Conservation (phyloP, 2,888 invertebrate genomes). For the Drosophila subsilvestris region DNA sequence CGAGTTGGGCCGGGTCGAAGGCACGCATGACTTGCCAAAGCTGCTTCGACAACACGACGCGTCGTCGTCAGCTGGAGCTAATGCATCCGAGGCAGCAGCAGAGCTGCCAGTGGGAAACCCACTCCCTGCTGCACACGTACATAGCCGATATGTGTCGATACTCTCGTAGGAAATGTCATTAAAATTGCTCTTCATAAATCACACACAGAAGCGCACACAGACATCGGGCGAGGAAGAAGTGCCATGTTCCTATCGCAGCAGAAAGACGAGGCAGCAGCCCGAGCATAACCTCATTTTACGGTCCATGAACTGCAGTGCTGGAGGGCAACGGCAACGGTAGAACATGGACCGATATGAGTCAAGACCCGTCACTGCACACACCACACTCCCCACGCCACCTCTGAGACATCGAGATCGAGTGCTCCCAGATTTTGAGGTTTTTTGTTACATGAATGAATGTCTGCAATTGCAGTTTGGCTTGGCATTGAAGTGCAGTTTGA, state of each 20-base stretch:
- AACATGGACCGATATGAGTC: neutral
- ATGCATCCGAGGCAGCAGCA: slow-evolving; percentile 36
- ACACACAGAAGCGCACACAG: slow-evolving; percentile 48
- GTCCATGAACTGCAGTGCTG: slow-evolving; percentile 74
- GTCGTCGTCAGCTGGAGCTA: slow-evolving; percentile 35
- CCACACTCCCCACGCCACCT: neutral
- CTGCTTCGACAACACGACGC: neutral
- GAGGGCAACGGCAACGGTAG: neutral
- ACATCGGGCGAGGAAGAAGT: slow-evolving; percentile 42
- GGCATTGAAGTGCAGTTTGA: slow-evolving; percentile 64
- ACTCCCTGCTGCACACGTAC: slow-evolving; percentile 28
- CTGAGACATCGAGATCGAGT: slow-evolving; percentile 30
- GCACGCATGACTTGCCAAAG: slow-evolving; percentile 43
- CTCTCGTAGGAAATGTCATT: slow-evolving; percentile 81
- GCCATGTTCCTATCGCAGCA: slow-evolving; percentile 60
- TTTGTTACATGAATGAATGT: neutral
- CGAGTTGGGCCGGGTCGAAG: slow-evolving; percentile 25
- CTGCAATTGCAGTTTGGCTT: slow-evolving; percentile 12
- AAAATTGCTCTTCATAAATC: slow-evolving; percentile 83
- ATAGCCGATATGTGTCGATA: slow-evolving; percentile 66
- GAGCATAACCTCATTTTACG: slow-evolving; percentile 82
- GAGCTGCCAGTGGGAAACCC: slow-evolving; percentile 38
- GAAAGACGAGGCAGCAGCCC: slow-evolving; percentile 57
- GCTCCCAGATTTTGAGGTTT: slow-evolving; percentile 22
- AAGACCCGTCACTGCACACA: neutral